Conservation (phyloP, 2,113 vertebrate genomes). For the Zosterops pallidus region DNA sequence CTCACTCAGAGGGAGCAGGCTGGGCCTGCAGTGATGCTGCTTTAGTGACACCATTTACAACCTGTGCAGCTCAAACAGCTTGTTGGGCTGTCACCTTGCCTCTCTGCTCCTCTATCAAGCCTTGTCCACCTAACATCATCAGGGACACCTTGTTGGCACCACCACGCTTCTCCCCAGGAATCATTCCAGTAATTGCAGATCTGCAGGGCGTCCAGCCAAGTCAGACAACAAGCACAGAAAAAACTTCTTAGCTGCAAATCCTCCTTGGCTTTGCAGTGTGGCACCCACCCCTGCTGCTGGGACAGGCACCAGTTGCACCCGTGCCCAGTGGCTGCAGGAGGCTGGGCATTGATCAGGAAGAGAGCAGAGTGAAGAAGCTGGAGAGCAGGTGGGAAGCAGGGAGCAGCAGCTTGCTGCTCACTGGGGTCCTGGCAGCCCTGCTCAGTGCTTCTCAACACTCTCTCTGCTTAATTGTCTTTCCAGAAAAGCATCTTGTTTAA, state of each 20-base stretch:
- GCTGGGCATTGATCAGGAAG: neutral
- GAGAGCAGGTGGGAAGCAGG: conserved; percentile 11
- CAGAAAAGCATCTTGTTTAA: conserved; percentile 58
- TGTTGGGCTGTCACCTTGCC: accelerated
- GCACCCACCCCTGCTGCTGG: neutral
- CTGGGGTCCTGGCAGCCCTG: neutral
- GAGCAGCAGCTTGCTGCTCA: conserved; percentile 43
- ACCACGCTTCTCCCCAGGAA: neutral
- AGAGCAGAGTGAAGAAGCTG: neutral
- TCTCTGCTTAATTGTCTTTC: conserved; percentile 42
- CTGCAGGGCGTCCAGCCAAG: neutral
- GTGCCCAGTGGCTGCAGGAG: neutral
- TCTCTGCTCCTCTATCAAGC: neutral
- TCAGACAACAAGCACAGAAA: neutral
- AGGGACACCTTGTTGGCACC: neutral
- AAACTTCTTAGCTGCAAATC: neutral
- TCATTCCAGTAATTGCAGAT: neutral
- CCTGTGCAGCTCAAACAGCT: neutral
- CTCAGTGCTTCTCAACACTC: neutral
- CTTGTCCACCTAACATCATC: neutral
- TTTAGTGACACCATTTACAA: neutral
- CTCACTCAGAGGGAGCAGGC: accelerated
- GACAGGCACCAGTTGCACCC: neutral
- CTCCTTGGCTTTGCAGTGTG: accelerated
- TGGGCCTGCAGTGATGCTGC: accelerated